These are phyloP conservation scores for Sarcophaga caerulescens DNA, from an alignment of 2,888 invertebrate species.

Conservation along the genomic window DNA sequence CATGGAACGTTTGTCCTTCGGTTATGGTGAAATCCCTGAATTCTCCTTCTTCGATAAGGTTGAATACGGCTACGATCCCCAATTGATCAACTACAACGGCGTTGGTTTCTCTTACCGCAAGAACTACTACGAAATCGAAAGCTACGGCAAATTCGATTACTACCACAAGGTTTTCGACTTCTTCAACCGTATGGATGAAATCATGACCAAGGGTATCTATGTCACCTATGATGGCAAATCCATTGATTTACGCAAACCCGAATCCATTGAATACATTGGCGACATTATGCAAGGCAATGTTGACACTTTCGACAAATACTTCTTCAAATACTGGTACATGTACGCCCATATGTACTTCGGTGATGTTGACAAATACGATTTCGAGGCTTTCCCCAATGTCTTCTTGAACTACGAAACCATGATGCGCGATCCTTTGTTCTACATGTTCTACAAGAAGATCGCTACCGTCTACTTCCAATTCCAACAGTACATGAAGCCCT, in stretches of 20 bases:
- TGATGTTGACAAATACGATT: conserved; percentile 72
- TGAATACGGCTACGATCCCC: conserved; percentile 83
- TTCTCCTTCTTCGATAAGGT: conserved; percentile 82
- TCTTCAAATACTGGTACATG: conserved; percentile 76
- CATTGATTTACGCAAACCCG: conserved; percentile 84
- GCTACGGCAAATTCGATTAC: conserved; percentile 75
- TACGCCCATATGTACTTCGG: conserved; percentile 75
- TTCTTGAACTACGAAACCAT: conserved; percentile 85
- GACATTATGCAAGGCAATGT: conserved; percentile 85
- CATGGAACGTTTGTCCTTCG: conserved; percentile 86
- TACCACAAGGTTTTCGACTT: conserved; percentile 74
- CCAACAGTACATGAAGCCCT: conserved; percentile 84
- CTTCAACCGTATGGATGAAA: conserved; percentile 82
- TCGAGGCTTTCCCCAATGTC: conserved; percentile 81
- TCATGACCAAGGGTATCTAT: conserved; percentile 82
- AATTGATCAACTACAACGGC: conserved; percentile 84
- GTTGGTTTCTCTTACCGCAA: conserved; percentile 84
- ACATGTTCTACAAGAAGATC: conserved; percentile 85
- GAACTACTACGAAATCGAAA: conserved; percentile 78
- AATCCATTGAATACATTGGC: conserved; percentile 85
- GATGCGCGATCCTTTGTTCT: conserved; percentile 88
- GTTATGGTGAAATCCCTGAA: conserved; percentile 84
- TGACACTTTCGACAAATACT: conserved; percentile 75
- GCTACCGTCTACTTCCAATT: conserved; percentile 83
- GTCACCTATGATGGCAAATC: conserved; percentile 77